These are phyloP conservation scores for Drosophila simulans DNA, from an alignment of 1,140 invertebrate genomes.

Conservation along the genomic window DNA sequence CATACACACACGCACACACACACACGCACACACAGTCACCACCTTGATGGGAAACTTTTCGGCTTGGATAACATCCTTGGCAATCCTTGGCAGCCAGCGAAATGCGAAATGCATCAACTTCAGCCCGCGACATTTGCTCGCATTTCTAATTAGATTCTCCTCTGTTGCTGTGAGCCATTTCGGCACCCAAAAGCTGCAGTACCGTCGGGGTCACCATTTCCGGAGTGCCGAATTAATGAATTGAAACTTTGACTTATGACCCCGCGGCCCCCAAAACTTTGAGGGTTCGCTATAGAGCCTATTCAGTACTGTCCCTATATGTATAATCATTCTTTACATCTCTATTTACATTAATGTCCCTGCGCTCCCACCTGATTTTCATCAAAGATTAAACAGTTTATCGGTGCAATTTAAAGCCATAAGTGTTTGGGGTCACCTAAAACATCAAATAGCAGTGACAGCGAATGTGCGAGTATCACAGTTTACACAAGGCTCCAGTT, in stretches of 20 bases:
- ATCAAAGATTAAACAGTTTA: too few species aligned
- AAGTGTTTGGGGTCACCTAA: not conserved
- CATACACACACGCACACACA: not conserved
- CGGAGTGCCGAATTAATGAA: conserved; percentile 32
- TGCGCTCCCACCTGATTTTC: too few species aligned
- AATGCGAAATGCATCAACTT: conserved; percentile 49
- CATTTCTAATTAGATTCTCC: conserved; percentile 55
- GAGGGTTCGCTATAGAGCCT: too few species aligned
- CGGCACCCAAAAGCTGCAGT: not conserved
- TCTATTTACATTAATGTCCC: too few species aligned
- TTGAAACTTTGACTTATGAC: conserved; percentile 15
- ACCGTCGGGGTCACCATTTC: conserved; percentile 11
- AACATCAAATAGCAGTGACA: not conserved
- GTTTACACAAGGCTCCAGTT: conserved; percentile 5
- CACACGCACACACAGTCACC: not conserved
- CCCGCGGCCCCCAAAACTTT: not conserved
- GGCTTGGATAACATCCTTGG: conserved; percentile 27
- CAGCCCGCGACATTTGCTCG: conserved; percentile 45
- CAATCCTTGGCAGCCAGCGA: conserved; percentile 23
- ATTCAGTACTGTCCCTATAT: not conserved
- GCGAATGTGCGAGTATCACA: not conserved
- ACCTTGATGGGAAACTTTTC: conserved; percentile 38
- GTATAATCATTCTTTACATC: too few species aligned
- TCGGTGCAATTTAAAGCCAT: not conserved
- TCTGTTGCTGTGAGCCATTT: not conserved